These are phyloP conservation scores for Momotus momota DNA, from an alignment of 2,797 vertebrate species.

Conservation along the genomic window DNA sequence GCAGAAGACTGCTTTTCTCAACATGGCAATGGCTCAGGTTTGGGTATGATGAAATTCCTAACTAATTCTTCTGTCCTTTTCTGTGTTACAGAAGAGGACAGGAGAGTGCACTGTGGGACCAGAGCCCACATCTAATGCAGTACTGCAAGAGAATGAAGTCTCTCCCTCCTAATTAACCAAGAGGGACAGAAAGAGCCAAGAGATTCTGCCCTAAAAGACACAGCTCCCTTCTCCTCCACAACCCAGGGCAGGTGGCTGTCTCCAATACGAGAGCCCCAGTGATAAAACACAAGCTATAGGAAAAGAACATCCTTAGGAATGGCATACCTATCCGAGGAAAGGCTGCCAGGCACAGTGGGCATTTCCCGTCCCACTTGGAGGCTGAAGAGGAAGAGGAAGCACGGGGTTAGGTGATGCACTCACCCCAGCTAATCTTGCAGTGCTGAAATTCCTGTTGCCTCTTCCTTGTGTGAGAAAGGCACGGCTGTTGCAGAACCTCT, in stretches of 20 bases:
- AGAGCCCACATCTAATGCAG: neutral
- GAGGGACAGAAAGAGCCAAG: neutral
- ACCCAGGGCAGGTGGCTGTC: neutral
- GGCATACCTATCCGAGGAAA: neutral
- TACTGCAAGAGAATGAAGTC: neutral
- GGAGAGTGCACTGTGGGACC: neutral
- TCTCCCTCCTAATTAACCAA: neutral
- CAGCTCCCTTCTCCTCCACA: neutral
- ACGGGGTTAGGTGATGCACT: neutral
- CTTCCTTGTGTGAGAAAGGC: neutral
- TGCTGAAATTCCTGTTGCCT: neutral
- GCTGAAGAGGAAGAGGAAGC: conserved; percentile 2
- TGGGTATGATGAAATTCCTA: neutral
- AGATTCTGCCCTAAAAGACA: neutral
- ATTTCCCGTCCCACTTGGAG: neutral
- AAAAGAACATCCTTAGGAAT: neutral
- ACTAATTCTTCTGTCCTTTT: neutral
- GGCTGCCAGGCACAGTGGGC: neutral
- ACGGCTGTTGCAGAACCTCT: neutral
- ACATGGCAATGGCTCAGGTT: neutral
- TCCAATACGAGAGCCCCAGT: neutral
- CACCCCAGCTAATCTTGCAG: neutral
- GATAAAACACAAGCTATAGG: neutral
- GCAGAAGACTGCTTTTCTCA: neutral
- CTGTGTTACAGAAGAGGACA: neutral